Base-by-base conservation (phyloP, 2,888 invertebrate genomes). In the Archips crataeganus region DNA sequence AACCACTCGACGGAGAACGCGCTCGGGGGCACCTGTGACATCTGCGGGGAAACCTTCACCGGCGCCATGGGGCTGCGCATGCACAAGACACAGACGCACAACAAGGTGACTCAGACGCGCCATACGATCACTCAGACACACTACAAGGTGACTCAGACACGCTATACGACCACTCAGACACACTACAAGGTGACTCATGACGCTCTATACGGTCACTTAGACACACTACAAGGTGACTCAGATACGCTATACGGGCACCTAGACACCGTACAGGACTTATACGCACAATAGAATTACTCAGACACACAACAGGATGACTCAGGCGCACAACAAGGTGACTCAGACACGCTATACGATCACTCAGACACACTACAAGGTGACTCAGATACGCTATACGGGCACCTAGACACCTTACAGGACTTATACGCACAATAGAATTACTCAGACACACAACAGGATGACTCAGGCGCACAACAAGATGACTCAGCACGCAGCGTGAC, bases 11-110 rank as follows among this genome's bases (percentile, higher is more conserved):
- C 69, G 8, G 64, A 74, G 70, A 74, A 74, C 65, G 74, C 74
- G 23, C 13, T 65, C 34, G 74, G 74, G 0, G 74, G 74, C 51
- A 70, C 74, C 6, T 74, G 74, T 36, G 74, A 74, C 42, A 74
- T 74, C 51, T 74, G 74, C 32, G 74, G 74, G 23, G 74, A 74
- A 45, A 74, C 74, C 0, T 74, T 74, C 54, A 74, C 74, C 9
- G 74, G 74, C 15, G 74, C 74, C 45, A 74, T 74, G 74, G 74
- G 74, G 11, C 65, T 74, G n/a, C 74, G 74, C n/a, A 74, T 74
- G 74, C 74, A 74, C 65, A 74, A 70, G 70, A 74, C 74, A 8
- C 74, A 74, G 60, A 74, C 74, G 2, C 74, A 74, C 36, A 74
- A 74, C 36, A 74, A 74, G 74, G 74, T 64, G 15, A 65, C 49